Percentiles rank a stretch among this genome's conserved stretches.
These are phyloP conservation scores for Squalus acanthias DNA, from an alignment of 2,797 vertebrate species.

Conservation along the genomic window DNA sequence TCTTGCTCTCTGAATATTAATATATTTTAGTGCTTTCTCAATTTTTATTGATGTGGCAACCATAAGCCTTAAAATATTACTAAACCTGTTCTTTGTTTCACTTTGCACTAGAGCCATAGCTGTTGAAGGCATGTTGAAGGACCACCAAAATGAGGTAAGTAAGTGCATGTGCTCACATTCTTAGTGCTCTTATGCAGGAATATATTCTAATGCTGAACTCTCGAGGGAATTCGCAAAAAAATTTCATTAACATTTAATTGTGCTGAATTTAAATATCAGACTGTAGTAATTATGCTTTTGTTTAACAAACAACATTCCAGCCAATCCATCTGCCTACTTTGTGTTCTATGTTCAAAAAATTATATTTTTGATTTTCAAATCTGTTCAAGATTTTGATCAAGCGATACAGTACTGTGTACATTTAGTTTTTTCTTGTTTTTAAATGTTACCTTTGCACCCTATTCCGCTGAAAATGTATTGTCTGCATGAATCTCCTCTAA, in stretches of 20 bases:
- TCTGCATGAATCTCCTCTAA: not conserved
- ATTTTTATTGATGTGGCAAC: not conserved
- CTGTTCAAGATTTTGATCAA: not conserved
- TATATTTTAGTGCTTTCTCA: not conserved
- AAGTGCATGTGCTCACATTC: constrained; percentile 53
- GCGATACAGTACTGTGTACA: not conserved
- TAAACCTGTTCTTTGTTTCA: constrained; percentile 43
- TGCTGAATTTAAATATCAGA: not conserved
- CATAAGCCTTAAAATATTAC: not conserved
- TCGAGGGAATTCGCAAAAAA: not conserved
- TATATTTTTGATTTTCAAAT: not conserved
- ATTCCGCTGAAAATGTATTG: not conserved
- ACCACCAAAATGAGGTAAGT: constrained; percentile 84
- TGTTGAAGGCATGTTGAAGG: constrained; percentile 79
- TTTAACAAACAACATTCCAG: not conserved
- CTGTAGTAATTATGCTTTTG: not conserved
- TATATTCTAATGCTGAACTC: not conserved
- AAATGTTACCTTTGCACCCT: not conserved
- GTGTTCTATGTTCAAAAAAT: not conserved
- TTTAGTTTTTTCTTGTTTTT: not conserved
- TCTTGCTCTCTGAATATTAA: not conserved
- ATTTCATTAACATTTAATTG: not conserved
- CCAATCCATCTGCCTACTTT: not conserved
- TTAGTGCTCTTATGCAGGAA: not conserved
- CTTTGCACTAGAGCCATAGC: constrained; percentile 79